These are phyloP conservation scores for Drosophila ogumai DNA, from an alignment of 1,140 invertebrate genomes.

Conservation along the genomic window DNA sequence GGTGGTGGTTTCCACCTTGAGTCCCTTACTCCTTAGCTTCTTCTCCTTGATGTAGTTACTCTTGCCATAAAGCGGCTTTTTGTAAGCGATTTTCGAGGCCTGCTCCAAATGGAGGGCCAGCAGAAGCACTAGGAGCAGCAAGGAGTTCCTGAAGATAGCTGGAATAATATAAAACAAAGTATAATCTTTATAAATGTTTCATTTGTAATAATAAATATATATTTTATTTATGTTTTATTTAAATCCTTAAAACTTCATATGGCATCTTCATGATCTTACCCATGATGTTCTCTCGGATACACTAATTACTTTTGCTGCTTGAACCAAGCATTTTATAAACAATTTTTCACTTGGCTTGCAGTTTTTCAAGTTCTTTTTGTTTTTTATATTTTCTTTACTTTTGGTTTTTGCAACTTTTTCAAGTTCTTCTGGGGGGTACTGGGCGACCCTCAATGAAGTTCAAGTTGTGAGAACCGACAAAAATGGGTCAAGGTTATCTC, in stretches of 20 bases:
- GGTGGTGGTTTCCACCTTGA: conserved; percentile 10
- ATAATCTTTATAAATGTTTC: not conserved
- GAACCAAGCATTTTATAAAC: conserved; percentile 26
- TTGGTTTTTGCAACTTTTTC: not conserved
- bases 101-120: conserved; percentile 45
- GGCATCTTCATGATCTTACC: conserved; percentile 16
- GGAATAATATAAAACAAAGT: too few species aligned
- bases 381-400: not conserved
- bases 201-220: not conserved
- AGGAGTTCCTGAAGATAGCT: conserved; percentile 20
- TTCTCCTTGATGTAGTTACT: conserved; percentile 58
- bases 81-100: conserved; percentile 74
- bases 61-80: conserved; percentile 67
- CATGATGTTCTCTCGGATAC: conserved; percentile 16
- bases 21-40: conserved; percentile 31
- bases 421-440: not conserved
- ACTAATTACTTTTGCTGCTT: conserved; percentile 18
- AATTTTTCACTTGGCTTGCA: conserved; percentile 35
- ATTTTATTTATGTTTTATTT: not conserved
- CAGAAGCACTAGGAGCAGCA: conserved; percentile 30
- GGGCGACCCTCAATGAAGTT: conserved; percentile 30
- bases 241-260: not conserved
- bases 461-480: conserved; percentile 42
- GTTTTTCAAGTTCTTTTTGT: conserved; percentile 15
- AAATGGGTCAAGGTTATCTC: conserved; percentile 17